Percentiles rank a stretch among this genome's conserved stretches.
phyloP scores from a whole-genome alignment of 2,888 invertebrate species.

The Ochropleura leucogaster region DNA sequence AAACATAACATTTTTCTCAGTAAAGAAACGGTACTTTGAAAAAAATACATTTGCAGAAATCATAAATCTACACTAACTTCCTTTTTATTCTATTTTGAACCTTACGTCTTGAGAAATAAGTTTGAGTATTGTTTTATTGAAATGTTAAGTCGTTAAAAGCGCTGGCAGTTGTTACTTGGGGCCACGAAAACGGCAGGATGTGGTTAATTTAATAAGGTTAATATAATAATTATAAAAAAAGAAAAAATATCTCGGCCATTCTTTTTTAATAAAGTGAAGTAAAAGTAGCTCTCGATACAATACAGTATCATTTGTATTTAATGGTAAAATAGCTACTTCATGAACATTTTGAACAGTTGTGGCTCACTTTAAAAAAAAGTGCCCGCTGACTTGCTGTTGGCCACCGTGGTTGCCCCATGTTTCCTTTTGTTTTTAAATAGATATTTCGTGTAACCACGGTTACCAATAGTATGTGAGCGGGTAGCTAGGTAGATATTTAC shows the following conservation, averaged over 20 bases:
- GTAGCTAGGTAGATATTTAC: background rate
- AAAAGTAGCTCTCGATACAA: background rate
- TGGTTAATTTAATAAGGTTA: conserved; percentile 31
- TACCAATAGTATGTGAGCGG: background rate
- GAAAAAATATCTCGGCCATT: background rate
- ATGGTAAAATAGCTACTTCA: background rate
- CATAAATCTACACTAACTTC: conserved; percentile 79
- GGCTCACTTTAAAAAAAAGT: too few species aligned
- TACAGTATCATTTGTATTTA: background rate
- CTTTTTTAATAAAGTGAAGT: background rate
- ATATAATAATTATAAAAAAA: too few species aligned
- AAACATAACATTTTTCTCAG: conserved; percentile 77
- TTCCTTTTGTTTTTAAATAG: too few species aligned
- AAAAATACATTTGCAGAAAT: conserved; percentile 82
- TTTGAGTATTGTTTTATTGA: conserved; percentile 50
- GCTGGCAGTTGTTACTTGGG: conserved; percentile 69
- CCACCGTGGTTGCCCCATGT: too few species aligned
- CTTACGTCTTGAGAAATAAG: conserved; percentile 61
- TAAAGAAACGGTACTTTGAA: conserved; percentile 71
- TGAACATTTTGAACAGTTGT: background rate
- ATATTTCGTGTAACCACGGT: background rate
- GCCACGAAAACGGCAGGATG: conserved; percentile 36
- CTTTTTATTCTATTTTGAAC: conserved; percentile 54
- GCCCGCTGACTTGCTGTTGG: too few species aligned
- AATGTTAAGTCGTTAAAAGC: conserved; percentile 75